These are phyloP conservation scores for Aphidius colemani DNA, from an alignment of 2,888 invertebrate species.

Conservation along the genomic window DNA sequence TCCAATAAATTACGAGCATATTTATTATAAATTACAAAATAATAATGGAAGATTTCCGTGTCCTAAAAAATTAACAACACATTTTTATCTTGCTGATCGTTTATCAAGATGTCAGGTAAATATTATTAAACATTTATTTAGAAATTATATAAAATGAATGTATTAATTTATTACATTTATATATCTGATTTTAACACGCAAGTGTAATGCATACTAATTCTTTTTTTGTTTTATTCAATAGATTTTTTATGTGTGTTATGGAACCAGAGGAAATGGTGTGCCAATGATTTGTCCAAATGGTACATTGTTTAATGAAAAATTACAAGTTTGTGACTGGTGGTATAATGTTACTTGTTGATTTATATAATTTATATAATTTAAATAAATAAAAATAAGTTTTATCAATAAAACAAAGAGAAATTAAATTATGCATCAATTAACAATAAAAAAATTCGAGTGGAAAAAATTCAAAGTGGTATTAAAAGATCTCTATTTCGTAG, in stretches of 20 bases:
- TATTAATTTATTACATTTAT: neutral
- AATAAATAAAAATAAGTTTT: too few relatives aligned
- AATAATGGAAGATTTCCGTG: constrained; percentile 42
- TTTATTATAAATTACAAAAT: constrained; percentile 35
- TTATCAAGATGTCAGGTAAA: constrained; percentile 51
- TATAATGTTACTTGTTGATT: constrained; percentile 50
- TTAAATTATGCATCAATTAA: too few relatives aligned
- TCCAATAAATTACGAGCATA: constrained; percentile 42
- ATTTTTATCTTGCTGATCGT: constrained; percentile 49
- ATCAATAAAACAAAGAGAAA: too few relatives aligned
- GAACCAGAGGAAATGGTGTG: constrained; percentile 45
- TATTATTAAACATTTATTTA: neutral
- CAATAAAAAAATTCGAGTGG: too few relatives aligned
- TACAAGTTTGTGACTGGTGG: constrained; percentile 56
- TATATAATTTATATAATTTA: neutral
- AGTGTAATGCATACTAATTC: neutral
- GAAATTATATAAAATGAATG: neutral
- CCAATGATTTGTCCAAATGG: constrained; percentile 55
- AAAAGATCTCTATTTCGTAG: too few relatives aligned
- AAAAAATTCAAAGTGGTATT: too few relatives aligned
- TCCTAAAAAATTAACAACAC: constrained; percentile 35
- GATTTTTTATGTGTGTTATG: constrained; percentile 55
- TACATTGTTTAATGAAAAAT: constrained; percentile 51
- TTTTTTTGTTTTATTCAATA: constrained; percentile 29
- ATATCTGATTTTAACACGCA: neutral